Conservation (phyloP, 2,797 vertebrate genomes). For the Fistularia tabacaria region DNA sequence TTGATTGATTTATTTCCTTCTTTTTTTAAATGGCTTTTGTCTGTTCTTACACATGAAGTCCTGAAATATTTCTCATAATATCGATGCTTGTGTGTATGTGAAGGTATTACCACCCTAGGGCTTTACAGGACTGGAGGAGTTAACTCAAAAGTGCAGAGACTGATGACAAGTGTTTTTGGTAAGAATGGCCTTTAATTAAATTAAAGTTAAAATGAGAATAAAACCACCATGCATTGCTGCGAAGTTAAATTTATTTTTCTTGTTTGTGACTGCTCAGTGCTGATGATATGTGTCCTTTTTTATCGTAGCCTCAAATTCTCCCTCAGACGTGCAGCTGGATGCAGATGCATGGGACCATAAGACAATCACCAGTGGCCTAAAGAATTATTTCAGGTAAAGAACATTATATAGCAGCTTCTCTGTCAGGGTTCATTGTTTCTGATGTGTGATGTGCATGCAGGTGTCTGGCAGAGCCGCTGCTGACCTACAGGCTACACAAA, state of each 20-base stretch:
- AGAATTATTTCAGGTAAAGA: conserved; percentile 93
- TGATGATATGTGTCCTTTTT: conserved; percentile 2
- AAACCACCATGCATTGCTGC: too few relatives aligned
- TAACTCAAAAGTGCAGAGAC: conserved; percentile 68
- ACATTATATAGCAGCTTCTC: neutral
- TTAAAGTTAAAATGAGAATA: too few relatives aligned
- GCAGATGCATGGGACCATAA: conserved; percentile 96
- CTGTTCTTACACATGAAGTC: too few relatives aligned
- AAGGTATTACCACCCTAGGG: conserved; percentile 62
- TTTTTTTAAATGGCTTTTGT: too few relatives aligned
- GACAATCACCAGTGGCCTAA: conserved; percentile 95
- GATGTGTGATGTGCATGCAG: conserved; percentile 59
- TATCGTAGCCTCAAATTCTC: conserved; percentile 82
- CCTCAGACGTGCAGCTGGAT: conserved; percentile 89
- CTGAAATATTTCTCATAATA: conserved; percentile 5
- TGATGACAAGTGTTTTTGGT: conserved; percentile 68
- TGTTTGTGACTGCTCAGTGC: neutral
- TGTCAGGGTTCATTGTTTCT: conserved; percentile 1
- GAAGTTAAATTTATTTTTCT: neutral
- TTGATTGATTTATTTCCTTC: too few relatives aligned
- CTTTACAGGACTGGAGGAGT: conserved; percentile 70
- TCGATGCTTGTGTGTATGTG: conserved; percentile 8
- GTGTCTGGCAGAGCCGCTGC: conserved; percentile 92
- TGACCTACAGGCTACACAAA: conserved; percentile 96
- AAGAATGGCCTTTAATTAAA: neutral